phyloP scores from a whole-genome alignment of 2,888 invertebrate species.

The Deroplatys truncata region DNA sequence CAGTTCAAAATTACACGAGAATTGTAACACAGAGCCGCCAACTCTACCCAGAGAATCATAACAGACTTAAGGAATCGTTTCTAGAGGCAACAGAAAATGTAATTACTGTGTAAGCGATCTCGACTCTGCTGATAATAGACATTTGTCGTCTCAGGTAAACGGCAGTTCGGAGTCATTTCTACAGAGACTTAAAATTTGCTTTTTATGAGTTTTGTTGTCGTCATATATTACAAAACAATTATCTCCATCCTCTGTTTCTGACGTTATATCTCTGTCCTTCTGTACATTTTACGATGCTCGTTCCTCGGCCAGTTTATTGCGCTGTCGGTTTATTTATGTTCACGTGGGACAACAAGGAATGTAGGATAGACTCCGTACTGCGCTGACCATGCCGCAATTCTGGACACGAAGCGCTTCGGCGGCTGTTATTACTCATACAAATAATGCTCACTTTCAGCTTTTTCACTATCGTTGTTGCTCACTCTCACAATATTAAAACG shows the following conservation, averaged over 20 bases:
- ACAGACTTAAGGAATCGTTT: not conserved
- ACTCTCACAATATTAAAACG: too few species aligned
- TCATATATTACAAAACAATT: not conserved
- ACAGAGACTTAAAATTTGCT: not conserved
- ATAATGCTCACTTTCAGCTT: too few species aligned
- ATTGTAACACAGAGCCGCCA: too few species aligned
- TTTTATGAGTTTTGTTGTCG: not conserved
- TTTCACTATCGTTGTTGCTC: too few species aligned
- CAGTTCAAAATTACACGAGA: too few species aligned
- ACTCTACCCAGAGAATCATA: too few species aligned
- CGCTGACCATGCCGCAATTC: not conserved
- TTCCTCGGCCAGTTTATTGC: not conserved
- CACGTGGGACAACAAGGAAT: not conserved
- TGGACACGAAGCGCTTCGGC: not conserved
- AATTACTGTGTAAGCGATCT: not conserved
- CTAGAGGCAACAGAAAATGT: not conserved
- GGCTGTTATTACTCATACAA: too few species aligned
- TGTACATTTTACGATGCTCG: not conserved
- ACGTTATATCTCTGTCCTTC: not conserved
- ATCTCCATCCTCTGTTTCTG: not conserved
- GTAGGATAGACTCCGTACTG: not conserved
- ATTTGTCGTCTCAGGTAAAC: not conserved
- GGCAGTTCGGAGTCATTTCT: not conserved
- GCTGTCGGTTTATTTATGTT: not conserved
- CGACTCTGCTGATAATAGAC: not conserved